Evolutionary conservation across 1,140 invertebrate species (phyloP).

Genomic region (Cepaea nemoralis): DNA sequence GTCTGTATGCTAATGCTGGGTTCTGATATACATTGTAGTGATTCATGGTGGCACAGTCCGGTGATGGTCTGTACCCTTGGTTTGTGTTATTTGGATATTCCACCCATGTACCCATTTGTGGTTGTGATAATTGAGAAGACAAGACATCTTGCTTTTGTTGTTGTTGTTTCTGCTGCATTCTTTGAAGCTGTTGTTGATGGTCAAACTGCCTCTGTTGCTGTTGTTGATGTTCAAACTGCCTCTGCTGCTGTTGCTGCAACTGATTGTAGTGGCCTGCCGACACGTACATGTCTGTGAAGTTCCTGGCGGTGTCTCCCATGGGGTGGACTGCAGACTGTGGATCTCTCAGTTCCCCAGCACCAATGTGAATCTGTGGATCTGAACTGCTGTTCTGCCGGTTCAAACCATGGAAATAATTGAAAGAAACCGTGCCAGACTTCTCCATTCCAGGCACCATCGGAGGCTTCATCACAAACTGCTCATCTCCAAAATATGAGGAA

Average conservation of each 20-base stretch:
- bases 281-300: not conserved
- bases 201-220: not conserved
- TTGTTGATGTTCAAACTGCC: not conserved
- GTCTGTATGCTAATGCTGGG: not conserved
- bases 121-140: not conserved
- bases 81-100: not conserved
- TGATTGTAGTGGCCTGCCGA: not conserved
- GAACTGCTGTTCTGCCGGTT: constrained; percentile 75
- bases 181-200: not conserved
- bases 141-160: not conserved
- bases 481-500: constrained; percentile 9
- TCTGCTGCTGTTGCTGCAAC: not conserved
- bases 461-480: constrained; percentile 50
- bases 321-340: not conserved
- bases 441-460: constrained; percentile 56
- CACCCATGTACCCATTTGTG: not conserved
- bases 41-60: not conserved
- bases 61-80: not conserved
- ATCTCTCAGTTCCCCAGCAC: not conserved
- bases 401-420: constrained; percentile 42
- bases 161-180: not conserved
- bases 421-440: constrained; percentile 17
- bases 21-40: not conserved
- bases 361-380: constrained; percentile 77
- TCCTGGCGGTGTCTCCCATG: not conserved